Evolutionary conservation across 2,113 vertebrate species (phyloP).

Genomic region (Sphaerodactylus townsendi): DNA sequence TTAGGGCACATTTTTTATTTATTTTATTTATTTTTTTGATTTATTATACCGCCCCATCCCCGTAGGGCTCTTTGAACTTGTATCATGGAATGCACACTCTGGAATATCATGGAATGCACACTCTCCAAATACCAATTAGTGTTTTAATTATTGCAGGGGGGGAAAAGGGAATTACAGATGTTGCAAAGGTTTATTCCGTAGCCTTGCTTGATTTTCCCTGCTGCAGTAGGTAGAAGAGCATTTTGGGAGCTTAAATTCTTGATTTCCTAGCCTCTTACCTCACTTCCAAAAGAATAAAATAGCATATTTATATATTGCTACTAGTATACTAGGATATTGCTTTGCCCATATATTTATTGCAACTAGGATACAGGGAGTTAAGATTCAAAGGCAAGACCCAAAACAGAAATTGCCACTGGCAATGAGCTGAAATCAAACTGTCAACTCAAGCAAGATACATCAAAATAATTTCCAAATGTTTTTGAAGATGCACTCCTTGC

Average conservation of each 20-base stretch:
- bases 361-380: conserved; percentile 32
- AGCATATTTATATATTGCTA: conserved; percentile 17
- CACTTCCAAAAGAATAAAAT: conserved; percentile 6
- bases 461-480: conserved; percentile 54
- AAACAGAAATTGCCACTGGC: conserved; percentile 44
- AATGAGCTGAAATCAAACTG: conserved; percentile 55
- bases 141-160: conserved; percentile 23
- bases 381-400: conserved; percentile 35
- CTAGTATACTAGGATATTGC: too few species aligned
- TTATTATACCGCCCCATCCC: too few species aligned
- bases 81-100: neutral
- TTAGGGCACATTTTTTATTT: neutral
- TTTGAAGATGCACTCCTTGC: conserved; percentile 52
- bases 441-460: conserved; percentile 53
- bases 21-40: too few species aligned
- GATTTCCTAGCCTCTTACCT: conserved; percentile 11
- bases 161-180: conserved; percentile 2
- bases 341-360: too few species aligned
- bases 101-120: neutral
- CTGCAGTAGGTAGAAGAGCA: neutral
- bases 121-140: neutral
- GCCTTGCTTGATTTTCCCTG: neutral
- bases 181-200: conserved; percentile 17
- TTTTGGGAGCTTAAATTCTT: conserved; percentile 11
- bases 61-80: too few species aligned